These are phyloP conservation scores for Malurus splendens DNA, from an alignment of 2,797 vertebrate species.

Conservation along the genomic window DNA sequence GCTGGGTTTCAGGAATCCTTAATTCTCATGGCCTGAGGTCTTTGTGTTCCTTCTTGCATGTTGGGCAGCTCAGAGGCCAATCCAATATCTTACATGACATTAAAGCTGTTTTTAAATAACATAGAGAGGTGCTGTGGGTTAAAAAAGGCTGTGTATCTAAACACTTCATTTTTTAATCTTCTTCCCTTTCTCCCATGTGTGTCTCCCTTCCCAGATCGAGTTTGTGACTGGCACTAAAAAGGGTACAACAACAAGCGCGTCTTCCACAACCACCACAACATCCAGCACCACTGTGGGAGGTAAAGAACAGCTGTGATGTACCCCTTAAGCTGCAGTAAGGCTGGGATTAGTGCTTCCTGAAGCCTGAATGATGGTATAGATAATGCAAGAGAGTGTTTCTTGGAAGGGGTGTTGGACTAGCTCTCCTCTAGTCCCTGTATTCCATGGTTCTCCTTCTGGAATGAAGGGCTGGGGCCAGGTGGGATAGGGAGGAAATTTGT, in stretches of 20 bases:
- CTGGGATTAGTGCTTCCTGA: neutral
- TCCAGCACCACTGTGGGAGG: conserved; percentile 86
- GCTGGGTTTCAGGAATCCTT: neutral
- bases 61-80: neutral
- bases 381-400: neutral
- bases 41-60: neutral
- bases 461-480: neutral
- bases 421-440: neutral
- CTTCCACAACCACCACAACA: conserved; percentile 82
- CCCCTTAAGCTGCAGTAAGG: neutral
- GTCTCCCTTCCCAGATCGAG: conserved; percentile 81
- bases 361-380: neutral
- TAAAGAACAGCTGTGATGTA: conserved; percentile 48
- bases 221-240: conserved; percentile 98
- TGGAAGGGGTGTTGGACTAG: neutral
- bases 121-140: neutral
- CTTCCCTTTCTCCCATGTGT: neutral
- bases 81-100: neutral
- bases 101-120: neutral
- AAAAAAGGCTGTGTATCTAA: neutral
- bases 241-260: conserved; percentile 82
- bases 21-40: neutral
- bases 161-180: neutral
- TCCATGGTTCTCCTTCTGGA: neutral
- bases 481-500: neutral